Evolutionary conservation across 2,113 vertebrate species (phyloP).

Genomic region (Egretta garzetta): DNA sequence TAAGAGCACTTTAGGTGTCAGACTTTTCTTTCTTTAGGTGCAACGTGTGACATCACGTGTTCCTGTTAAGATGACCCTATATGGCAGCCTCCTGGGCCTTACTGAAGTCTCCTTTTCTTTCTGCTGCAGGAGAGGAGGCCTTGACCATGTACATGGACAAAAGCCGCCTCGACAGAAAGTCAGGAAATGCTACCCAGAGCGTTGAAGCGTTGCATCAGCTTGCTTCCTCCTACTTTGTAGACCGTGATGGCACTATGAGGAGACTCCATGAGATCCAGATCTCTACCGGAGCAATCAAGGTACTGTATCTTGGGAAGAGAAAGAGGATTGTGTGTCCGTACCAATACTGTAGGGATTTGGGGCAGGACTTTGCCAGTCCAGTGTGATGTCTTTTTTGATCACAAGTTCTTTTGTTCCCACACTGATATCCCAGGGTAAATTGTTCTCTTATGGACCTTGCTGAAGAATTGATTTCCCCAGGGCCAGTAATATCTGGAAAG

Average conservation of each 20-base stretch:
- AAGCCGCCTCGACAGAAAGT: conserved; percentile 93
- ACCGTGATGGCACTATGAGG: conserved; percentile 97
- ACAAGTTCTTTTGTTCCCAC: not conserved
- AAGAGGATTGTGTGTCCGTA: not conserved
- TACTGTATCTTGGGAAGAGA: conserved; percentile 38
- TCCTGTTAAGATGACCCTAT: not conserved
- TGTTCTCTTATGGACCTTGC: not conserved
- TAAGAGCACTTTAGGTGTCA: rapidly evolving
- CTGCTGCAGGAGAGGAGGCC: conserved; percentile 90
- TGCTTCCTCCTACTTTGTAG: conserved; percentile 97
- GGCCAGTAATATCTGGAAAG: not conserved
- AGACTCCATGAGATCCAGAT: conserved; percentile 99
- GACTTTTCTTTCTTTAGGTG: not conserved
- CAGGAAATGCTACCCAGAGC: conserved; percentile 91
- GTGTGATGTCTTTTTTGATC: not conserved
- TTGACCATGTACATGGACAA: conserved; percentile 99
- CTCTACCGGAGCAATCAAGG: conserved; percentile 98
- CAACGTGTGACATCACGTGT: rapidly evolving
- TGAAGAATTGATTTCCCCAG: not conserved
- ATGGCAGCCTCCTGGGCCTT: not conserved
- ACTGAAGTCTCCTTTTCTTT: not conserved
- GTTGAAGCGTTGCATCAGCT: conserved; percentile 97
- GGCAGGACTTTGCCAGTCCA: not conserved
- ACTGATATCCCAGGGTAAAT: not conserved
- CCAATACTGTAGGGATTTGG: not conserved